Conservation (phyloP, 2,888 invertebrate genomes). For the Sinhomidia bicolor region DNA sequence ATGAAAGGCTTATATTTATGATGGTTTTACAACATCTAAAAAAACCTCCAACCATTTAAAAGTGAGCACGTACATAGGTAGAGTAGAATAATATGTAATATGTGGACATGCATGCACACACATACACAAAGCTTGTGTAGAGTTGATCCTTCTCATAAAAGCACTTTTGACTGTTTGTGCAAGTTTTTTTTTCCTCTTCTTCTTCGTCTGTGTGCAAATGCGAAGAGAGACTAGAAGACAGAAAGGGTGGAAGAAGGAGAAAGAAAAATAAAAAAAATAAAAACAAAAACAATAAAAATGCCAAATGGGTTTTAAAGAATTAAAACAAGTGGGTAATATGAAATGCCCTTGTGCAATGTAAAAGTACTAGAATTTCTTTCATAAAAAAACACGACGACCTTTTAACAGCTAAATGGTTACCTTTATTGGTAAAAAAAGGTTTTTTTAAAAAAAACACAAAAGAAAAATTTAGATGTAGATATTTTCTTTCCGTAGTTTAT, state of each 20-base stretch:
- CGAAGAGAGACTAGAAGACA: too few relatives aligned
- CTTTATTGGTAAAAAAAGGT: neutral
- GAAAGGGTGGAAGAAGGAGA: neutral
- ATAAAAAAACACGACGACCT: neutral
- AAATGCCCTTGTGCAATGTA: slow-evolving; percentile 38
- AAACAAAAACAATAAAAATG: slow-evolving; percentile 39
- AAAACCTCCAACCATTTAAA: slow-evolving; percentile 20
- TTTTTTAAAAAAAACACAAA: too few relatives aligned
- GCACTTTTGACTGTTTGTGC: slow-evolving; percentile 9
- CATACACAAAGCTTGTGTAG: neutral
- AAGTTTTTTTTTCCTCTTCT: neutral
- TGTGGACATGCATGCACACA: neutral
- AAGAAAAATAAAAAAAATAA: slow-evolving; percentile 30
- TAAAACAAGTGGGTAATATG: slow-evolving; percentile 49
- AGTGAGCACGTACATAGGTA: slow-evolving; percentile 14
- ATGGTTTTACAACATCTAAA: slow-evolving; percentile 19
- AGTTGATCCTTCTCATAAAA: slow-evolving; percentile 33
- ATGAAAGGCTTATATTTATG: slow-evolving; percentile 45
- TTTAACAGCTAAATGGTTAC: neutral
- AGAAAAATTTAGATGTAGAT: too few relatives aligned
- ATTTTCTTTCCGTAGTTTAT: too few relatives aligned
- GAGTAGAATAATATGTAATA: too few relatives aligned
- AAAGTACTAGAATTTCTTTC: slow-evolving; percentile 9
- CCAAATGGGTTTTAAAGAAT: slow-evolving; percentile 42
- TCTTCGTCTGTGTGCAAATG: too few relatives aligned